A percentile compares a stretch with the other conserved stretches of the same genome.
Evolutionary conservation across 2,113 vertebrate genomes (phyloP).

Genomic region (Acrocephalus arundinaceus): DNA sequence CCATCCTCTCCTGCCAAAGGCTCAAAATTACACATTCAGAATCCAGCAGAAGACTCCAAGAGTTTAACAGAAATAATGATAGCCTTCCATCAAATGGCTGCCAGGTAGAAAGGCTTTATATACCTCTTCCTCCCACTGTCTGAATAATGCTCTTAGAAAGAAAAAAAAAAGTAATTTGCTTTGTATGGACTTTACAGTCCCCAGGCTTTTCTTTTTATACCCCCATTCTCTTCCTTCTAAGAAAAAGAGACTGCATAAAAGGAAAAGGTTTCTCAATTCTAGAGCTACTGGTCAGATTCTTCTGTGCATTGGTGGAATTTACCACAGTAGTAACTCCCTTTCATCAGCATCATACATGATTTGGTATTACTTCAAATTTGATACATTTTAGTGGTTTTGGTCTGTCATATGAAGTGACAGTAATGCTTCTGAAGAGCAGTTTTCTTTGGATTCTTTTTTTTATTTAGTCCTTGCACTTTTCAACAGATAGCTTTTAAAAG

Average conservation of each 20-base stretch:
- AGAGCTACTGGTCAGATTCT: not conserved
- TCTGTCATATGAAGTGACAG: not conserved
- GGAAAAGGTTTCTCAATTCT: not conserved
- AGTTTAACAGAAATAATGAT: not conserved
- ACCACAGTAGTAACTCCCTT: not conserved
- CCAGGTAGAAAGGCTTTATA: constrained; percentile 14
- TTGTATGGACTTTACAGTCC: not conserved
- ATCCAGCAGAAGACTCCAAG: not conserved
- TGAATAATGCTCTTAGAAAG: not conserved
- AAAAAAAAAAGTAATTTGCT: not conserved
- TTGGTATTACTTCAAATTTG: not conserved
- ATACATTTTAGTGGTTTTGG: not conserved
- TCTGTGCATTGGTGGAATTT: not conserved
- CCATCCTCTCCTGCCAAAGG: not conserved
- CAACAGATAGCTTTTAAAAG: not conserved
- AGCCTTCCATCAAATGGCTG: not conserved
- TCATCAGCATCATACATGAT: not conserved
- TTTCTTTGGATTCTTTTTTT: not conserved
- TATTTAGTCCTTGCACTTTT: not conserved
- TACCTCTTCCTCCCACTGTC: not conserved
- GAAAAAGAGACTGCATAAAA: not conserved
- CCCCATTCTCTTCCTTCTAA: not conserved
- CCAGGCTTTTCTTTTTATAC: not conserved
- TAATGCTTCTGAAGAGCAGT: not conserved
- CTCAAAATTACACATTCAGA: not conserved